phyloP scores from a whole-genome alignment of 1,140 invertebrate genomes.

The Temnothorax longispinosus region DNA sequence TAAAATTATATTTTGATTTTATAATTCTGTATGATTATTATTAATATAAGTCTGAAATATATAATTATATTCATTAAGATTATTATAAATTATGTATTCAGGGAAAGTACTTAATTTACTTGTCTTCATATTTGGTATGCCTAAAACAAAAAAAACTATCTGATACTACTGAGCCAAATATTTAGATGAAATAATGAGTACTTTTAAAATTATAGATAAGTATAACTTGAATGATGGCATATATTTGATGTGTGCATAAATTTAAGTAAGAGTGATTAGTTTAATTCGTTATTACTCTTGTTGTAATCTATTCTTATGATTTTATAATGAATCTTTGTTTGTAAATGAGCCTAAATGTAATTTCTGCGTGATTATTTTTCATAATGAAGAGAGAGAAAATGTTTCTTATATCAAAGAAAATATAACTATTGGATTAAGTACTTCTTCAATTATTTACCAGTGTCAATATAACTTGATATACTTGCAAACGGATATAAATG shows the following conservation, averaged over 20 bases:
- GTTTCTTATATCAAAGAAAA: not conserved
- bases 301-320: constrained; percentile 5
- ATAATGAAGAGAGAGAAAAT: not conserved
- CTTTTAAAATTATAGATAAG: not conserved
- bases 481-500: not conserved
- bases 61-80: constrained; percentile 8
- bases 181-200: not conserved
- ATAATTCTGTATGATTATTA: constrained; percentile 49
- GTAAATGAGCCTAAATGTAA: not conserved
- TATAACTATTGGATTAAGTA: not conserved
- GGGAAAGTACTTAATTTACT: constrained; percentile 31
- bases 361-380: not conserved
- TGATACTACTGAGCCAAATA: not conserved
- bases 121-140: not conserved
- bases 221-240: not conserved
- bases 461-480: not conserved
- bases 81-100: constrained; percentile 37
- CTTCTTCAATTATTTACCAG: not conserved
- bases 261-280: not conserved
- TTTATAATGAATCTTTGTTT: constrained; percentile 16
- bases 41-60: not conserved
- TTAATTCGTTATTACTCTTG: not conserved
- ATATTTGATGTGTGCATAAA: not conserved
- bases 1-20: constrained; percentile 25
- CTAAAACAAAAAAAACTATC: not conserved